phyloP scores from a whole-genome alignment of 2,888 invertebrate species.

The Theretra japonica region DNA sequence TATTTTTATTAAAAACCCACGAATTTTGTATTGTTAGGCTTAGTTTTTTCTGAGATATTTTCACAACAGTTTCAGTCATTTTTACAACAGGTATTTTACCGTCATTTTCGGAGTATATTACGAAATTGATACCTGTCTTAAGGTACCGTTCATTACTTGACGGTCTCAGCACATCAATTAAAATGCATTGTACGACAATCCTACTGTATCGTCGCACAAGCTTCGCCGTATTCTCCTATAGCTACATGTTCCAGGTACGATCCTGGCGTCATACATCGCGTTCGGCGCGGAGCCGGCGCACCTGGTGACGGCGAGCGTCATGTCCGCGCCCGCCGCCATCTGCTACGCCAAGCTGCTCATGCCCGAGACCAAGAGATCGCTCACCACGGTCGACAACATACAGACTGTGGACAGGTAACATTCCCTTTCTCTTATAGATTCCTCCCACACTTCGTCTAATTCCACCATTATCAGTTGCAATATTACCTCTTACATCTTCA shows the following conservation, averaged over 20 bases:
- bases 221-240: neutral
- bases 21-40: no score
- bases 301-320: constrained; percentile 96
- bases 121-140: no score
- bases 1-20: no score
- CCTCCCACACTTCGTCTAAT: no score
- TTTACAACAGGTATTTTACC: no score
- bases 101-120: no score
- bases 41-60: no score
- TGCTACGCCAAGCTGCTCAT: constrained; percentile 95
- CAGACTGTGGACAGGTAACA: constrained; percentile 87
- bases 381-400: constrained; percentile 91
- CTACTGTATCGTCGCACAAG: neutral
- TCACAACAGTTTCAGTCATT: no score
- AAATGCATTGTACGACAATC: no score
- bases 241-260: constrained; percentile 87
- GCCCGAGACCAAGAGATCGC: constrained; percentile 94
- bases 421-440: neutral
- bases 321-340: constrained; percentile 97
- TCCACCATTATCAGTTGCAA: no score
- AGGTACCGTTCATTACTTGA: no score
- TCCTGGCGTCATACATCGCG: constrained; percentile 95
- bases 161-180: no score
- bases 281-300: constrained; percentile 95
- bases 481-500: neutral